phyloP scores from a whole-genome alignment of 2,113 vertebrate species.

The Pycnonotus jocosus region DNA sequence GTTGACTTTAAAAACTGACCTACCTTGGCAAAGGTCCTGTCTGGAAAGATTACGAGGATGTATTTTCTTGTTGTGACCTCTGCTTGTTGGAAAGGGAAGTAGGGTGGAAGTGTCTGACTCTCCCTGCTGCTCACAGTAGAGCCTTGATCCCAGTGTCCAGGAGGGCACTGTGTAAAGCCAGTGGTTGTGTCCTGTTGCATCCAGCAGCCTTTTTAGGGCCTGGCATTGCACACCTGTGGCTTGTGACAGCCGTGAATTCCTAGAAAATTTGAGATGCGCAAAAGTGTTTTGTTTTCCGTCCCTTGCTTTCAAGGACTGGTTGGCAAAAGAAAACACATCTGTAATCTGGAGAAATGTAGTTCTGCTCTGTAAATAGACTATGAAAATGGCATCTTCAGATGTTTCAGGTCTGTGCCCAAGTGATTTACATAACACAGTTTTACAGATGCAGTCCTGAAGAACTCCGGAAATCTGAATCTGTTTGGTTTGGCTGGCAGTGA shows the following conservation, averaged over 20 bases:
- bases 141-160: not conserved
- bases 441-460: not conserved
- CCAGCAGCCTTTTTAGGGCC: not conserved
- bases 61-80: slow-evolving; percentile 29
- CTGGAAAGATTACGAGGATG: not conserved
- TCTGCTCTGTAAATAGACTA: slow-evolving; percentile 33
- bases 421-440: not conserved
- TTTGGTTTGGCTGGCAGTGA: not conserved
- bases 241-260: not conserved
- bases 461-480: not conserved
- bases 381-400: slow-evolving; percentile 3
- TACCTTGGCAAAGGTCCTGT: not conserved
- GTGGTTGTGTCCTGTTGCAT: not conserved
- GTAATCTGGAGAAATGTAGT: slow-evolving; percentile 24
- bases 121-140: not conserved
- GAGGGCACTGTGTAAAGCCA: not conserved
- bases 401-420: not conserved
- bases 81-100: not conserved
- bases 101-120: not conserved
- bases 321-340: slow-evolving; percentile 31
- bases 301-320: not conserved
- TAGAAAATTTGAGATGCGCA: not conserved
- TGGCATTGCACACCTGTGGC: not conserved
- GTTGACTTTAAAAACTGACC: slow-evolving; percentile 4
- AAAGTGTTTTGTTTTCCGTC: not conserved